phyloP scores from a whole-genome alignment of 2,113 vertebrate species.

The Condylura cristata region DNA sequence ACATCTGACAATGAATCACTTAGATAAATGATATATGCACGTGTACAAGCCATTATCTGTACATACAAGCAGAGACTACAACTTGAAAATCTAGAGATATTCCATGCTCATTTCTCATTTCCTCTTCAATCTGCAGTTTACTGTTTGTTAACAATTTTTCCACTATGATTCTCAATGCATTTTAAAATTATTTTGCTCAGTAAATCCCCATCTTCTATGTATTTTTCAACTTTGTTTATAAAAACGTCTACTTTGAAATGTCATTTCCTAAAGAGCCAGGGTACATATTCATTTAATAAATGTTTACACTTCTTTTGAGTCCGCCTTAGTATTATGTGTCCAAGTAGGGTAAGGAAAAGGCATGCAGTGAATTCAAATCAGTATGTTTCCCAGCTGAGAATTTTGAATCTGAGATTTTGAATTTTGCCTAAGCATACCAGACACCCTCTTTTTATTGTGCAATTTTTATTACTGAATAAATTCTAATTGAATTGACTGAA shows the following conservation, averaged over 20 bases:
- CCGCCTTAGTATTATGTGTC: background rate
- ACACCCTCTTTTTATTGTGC: background rate
- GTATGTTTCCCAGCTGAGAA: conserved; percentile 29
- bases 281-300: conserved; percentile 16
- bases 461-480: background rate
- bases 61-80: background rate
- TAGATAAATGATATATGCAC: background rate
- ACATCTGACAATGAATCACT: background rate
- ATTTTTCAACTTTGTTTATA: conserved; percentile 39
- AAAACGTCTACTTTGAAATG: conserved; percentile 30
- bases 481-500: conserved; percentile 22
- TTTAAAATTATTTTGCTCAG: background rate
- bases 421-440: conserved; percentile 23
- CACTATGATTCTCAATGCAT: background rate
- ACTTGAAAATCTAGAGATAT: background rate
- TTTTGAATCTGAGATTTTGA: conserved; percentile 17
- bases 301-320: background rate
- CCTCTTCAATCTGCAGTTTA: background rate
- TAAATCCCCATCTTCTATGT: conserved; percentile 1
- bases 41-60: too few relatives aligned
- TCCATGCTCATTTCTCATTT: background rate
- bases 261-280: background rate
- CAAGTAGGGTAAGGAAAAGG: background rate
- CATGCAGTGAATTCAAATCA: background rate
- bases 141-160: background rate